Evolutionary conservation across 2,888 invertebrate species (phyloP), one percentile per base, ranked within the genome.

Genomic region (Slavum lentiscoides): DNA sequence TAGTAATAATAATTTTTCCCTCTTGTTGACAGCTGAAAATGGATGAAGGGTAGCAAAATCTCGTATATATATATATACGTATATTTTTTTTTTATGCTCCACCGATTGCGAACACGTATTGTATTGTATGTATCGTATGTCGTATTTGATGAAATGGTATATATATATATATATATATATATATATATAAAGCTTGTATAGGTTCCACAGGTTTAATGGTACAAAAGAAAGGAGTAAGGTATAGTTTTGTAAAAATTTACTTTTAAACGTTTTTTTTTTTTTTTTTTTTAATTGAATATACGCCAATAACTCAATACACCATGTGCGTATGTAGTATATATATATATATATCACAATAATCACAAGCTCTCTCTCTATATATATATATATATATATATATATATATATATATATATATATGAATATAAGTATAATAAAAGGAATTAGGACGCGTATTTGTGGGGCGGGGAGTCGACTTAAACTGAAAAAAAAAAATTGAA

Each of bases 1-100:
- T 64, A 58, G 58, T 43, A 43, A 72, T 30, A 30, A 30, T 4
- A 30, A 30, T 30, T 9, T 66, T 66, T 64, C 43, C 64, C 62
- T 80, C 43, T 58, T 39, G 80, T 80, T 80, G 72, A 80, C 80
- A 80, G 80, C 80, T 80, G 80, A 66, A 80, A 80, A 80, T 43
- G 69, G 39, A 77, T 66, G 72, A 76, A 76, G 67, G 67, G 75
- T 61, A 59, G 19, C 21, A 61, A 64, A 30, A 30, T 30, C 2
- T 30, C 30, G 30, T 30, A 30, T 30, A 30, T 30, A 30, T 30
- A 30, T 30, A 30, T 30, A 30, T 30, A 30, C 4, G 4, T 30
- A 30, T 30, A 30, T 30, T 39, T 19, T 59, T 75, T 75, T 74
- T 76, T 58, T 58, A 59, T 74, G 66, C 39, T 74, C 39, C 58